Evolutionary conservation across 2,797 vertebrate species (phyloP), one percentile per base, ranked within the genome.

Genomic region (Characodon lateralis): DNA sequence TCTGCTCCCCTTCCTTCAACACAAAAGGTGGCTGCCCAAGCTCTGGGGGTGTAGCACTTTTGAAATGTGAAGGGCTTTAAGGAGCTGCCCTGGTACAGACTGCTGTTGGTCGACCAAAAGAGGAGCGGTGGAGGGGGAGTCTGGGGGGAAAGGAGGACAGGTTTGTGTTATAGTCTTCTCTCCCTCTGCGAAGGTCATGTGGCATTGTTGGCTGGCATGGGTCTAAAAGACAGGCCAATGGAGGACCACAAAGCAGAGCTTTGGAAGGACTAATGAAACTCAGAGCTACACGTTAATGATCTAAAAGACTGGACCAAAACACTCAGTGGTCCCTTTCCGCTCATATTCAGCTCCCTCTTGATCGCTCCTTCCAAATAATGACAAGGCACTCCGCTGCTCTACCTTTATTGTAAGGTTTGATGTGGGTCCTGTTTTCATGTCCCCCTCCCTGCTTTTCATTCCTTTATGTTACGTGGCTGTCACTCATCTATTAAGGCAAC

Each of bases 251-350:
- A 97, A 96, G 95, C 93, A 81, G 93, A 92, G 93, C 65, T 96
- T 97, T 97, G 95, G 93, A 94, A 95, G 94, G 89, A 95, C 96
- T 97, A 96, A 94, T 94, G 95, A 94, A 95, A 95, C 93, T 95
- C 94, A 94, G 96, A 94, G 96, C 95, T 96, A 90, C 95, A 93
- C 95, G 95, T 95, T 97, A 97, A 96, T 96, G 96, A 97, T 97
- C 96, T 97, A 97, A 98, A 96, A 96, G 92, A 88, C 88, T 90
- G 87, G 80, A 89, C 73, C 91, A 85, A 93, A 93, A 93, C 92
- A 92, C 89, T 93, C 86, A 91, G 88, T 84, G 46, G 75, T 82
- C 84, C 87, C 90, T 90, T 90, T 90, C 88, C 88, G 86, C 87
- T 80, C 35, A 39, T 90, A 88, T 88, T 87, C 89, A 88, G 73